Evolutionary conservation across 2,113 vertebrate species (phyloP).

Genomic region (Isurus oxyrinchus): DNA sequence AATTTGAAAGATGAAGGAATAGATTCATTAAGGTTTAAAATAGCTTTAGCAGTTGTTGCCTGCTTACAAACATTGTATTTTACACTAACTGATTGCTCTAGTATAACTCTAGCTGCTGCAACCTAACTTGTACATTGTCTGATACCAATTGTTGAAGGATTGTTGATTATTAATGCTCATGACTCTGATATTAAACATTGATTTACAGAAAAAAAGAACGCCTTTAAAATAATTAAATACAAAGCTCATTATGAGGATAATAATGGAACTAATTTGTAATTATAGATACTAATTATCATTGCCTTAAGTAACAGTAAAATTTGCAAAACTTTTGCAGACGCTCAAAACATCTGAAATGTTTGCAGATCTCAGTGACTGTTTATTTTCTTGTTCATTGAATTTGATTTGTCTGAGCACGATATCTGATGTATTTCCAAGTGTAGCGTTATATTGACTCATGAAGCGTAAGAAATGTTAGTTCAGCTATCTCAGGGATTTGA

Average conservation of each 20-base stretch:
- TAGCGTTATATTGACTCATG: not conserved
- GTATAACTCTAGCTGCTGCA: not conserved
- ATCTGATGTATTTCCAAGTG: not conserved
- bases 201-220: not conserved
- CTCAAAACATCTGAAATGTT: not conserved
- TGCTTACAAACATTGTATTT: not conserved
- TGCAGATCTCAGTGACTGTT: not conserved
- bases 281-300: not conserved
- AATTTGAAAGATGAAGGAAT: too few relatives aligned
- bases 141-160: not conserved
- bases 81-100: not conserved
- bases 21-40: too few relatives aligned
- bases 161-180: not conserved
- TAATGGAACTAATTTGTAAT: not conserved
- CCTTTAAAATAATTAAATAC: not conserved
- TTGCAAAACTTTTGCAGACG: not conserved
- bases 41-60: too few relatives aligned
- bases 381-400: not conserved
- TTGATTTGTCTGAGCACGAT: not conserved
- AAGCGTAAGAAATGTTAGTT: not conserved
- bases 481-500: not conserved
- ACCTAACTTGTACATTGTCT: not conserved
- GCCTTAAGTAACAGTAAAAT: not conserved
- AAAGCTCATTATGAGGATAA: not conserved
- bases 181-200: not conserved